Base-by-base conservation (phyloP, 1,140 invertebrate genomes). In the Caenorhabditis inopinata region DNA sequence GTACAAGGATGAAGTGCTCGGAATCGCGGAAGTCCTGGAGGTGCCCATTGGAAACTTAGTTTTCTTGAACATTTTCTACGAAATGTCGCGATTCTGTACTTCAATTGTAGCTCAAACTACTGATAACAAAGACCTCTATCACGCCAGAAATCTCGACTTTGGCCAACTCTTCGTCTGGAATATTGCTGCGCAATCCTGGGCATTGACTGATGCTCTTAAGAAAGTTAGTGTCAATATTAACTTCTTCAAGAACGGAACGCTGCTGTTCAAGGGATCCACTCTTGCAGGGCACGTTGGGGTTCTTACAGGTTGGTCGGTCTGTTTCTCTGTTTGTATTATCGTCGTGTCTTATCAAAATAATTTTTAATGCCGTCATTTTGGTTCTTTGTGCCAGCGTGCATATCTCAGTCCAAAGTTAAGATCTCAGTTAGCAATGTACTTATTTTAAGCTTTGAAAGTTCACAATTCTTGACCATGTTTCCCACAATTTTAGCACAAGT, bases 51-150 rank as follows among this genome's bases (percentile, higher is more conserved):
- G 90, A 29, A 90, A 91, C 82, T 84, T 91, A 53, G 88, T 90
- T 7, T 83, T 92, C 35, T 91, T 91, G 85, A 92, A 92, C 82
- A 87, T 92, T 18, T 92, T 92, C 87, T 92, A 92, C 84, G 91
- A 92, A 85, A 84, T 91, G 29, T 91, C 91, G 78, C 90, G 90
- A 29, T 86, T 92, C 4, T 92, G 91, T 82, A 92, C 91, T 1
- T 91, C 91, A 12, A 90, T 92, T 42, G 86, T 92, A 5, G 89
- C 90, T 42, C 85, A 91, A 84, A 89, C 89, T 76, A 76, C 81
- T 11, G 78, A 79, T 29, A 79, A 79, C 29, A 79, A 79, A 27
- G 58, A 73, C 74, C 46, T 79, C 18, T 79, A 79, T 58, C 78
- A 79, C 48, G 78, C 78, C 0, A 79, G 91, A 84, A 92, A 92